Conservation (phyloP, 2,888 invertebrate species). For the Rhopalosiphum nymphaeae region DNA sequence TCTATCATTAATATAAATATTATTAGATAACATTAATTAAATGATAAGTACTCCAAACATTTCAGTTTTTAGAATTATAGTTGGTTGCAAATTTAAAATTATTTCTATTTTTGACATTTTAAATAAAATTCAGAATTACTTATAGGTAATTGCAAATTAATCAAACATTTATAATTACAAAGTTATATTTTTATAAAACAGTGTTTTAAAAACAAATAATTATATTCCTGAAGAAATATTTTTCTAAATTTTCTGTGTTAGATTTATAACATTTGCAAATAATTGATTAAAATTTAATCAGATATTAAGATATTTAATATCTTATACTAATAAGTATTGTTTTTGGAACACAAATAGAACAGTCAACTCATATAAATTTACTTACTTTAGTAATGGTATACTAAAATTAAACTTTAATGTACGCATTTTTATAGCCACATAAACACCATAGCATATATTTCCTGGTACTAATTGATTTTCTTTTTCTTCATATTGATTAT, state of each 20-base stretch:
- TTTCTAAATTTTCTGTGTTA: background rate
- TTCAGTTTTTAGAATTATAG: background rate
- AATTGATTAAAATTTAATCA: background rate
- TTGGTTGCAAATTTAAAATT: background rate
- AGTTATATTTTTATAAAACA: background rate
- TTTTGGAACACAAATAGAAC: background rate
- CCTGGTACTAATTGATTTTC: slow-evolving; percentile 72
- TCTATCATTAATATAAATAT: slow-evolving; percentile 49
- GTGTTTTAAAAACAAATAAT: background rate
- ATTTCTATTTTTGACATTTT: background rate
- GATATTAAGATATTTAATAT: background rate
- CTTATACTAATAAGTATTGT: background rate
- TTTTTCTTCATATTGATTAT: background rate
- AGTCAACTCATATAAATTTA: slow-evolving; percentile 66
- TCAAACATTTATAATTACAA: background rate
- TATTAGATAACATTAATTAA: background rate
- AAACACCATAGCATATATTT: slow-evolving; percentile 78
- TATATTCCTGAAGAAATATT: background rate
- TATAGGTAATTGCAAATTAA: background rate
- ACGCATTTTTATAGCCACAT: slow-evolving; percentile 80
- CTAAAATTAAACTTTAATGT: slow-evolving; percentile 73
- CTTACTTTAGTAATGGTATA: slow-evolving; percentile 76
- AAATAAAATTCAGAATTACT: background rate
- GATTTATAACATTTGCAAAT: background rate
- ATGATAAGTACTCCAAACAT: background rate